Base-by-base conservation (phyloP, 2,113 vertebrate genomes). In the Progne subis region DNA sequence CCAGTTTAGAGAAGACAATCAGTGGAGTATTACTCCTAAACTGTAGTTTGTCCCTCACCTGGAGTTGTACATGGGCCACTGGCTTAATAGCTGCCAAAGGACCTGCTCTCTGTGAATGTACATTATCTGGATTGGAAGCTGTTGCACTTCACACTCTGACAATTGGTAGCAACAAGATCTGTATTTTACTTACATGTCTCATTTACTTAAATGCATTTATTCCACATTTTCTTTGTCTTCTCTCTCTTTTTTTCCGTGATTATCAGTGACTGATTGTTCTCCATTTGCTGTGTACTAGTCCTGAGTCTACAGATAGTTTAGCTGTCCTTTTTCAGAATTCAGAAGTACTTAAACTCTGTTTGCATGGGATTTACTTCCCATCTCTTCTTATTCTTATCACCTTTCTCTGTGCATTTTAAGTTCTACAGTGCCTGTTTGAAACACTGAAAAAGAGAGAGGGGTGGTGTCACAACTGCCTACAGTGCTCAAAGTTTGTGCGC, bases 371-470 rank as follows among this genome's bases (percentile, higher is more conserved):
- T 82, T 63, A n/a, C 72, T 88, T 96, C 43, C 70, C 29, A 63
- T 95, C 64, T 86, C 68, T 88, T 91, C 60, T 68, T 91, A 78
- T 72, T 87, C 41, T 75, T 95, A 44, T 11, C 60, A 78, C 56
- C 56, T 69, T 74, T 81, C 71, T 63, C 52, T 47, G 2, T 88
- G 67, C 46, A 57, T 96, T 84, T 95, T 76, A 79, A 79, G 26
- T 93, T 77, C 55, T 43, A 6, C 9, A 12, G 29, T 49, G 67
- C 41, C 50, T 76, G 37, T 53, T 86, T 86, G 79, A 92, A 95
- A 74, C 19, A 18, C 50, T 74, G 80, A 83, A 23, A 3, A 4
- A 65, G 55, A 59, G 76, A 70, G 82, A 77, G 86, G 37, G n/a
- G 46, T 82, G 75, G 50, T 88, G 43, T 69, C 21, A 31, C 82